Evolutionary conservation across 2,797 vertebrate genomes (phyloP).

Genomic region (Manis javanica): DNA sequence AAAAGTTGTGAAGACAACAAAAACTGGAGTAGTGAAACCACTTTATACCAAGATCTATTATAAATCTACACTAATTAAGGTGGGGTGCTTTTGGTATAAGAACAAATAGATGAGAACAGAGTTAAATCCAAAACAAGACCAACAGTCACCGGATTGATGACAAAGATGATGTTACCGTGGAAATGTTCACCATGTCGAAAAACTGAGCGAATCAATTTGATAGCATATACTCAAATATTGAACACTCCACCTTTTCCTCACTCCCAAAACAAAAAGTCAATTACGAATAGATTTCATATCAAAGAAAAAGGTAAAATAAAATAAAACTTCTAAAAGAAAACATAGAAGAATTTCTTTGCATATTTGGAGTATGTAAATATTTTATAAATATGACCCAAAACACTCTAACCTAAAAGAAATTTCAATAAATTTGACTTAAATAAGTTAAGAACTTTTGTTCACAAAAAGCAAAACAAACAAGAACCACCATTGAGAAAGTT

Average conservation of each 20-base stretch:
- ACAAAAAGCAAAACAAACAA: neutral
- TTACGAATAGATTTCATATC: neutral
- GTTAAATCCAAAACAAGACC: neutral
- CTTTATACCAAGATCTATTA: neutral
- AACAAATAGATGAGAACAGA: neutral
- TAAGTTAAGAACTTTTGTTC: neutral
- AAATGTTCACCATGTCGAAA: neutral
- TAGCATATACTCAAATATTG: neutral
- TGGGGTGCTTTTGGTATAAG: neutral
- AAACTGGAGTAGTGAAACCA: neutral
- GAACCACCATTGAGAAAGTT: neutral
- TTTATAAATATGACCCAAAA: neutral
- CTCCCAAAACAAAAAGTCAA: neutral
- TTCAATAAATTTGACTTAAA: neutral
- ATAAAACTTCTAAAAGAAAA: neutral
- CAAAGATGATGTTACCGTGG: neutral
- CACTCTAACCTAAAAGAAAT: neutral
- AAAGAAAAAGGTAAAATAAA: neutral
- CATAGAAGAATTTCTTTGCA: neutral
- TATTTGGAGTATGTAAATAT: neutral
- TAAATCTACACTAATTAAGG: neutral
- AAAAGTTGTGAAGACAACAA: neutral
- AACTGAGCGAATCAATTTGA: neutral
- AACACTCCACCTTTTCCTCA: neutral
- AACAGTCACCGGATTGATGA: neutral